These are phyloP conservation scores for Epinotia brunnichana DNA, from an alignment of 2,888 invertebrate genomes.

Conservation along the genomic window DNA sequence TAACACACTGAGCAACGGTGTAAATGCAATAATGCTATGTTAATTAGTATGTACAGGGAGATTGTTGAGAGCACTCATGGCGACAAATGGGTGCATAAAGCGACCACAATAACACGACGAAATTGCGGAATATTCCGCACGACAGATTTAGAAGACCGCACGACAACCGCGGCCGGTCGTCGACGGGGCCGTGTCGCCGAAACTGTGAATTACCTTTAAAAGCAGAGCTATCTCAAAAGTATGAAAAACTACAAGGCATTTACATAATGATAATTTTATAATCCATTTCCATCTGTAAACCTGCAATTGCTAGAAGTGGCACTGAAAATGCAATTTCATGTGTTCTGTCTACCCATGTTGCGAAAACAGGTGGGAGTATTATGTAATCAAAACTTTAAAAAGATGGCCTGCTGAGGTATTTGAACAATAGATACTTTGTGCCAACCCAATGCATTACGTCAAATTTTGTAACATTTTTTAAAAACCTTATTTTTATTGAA, in stretches of 20 bases:
- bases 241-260: neutral
- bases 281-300: too few species aligned
- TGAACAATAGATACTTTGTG: too few species aligned
- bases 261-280: too few species aligned
- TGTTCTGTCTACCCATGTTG: too few species aligned
- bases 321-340: too few species aligned
- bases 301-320: too few species aligned
- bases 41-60: constrained; percentile 24
- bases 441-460: neutral
- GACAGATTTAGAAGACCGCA: constrained; percentile 51
- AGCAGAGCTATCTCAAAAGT: neutral
- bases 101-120: constrained; percentile 54
- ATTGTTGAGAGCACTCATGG: constrained; percentile 33
- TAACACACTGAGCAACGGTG: neutral
- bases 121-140: constrained; percentile 58
- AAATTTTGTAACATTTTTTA: neutral
- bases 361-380: too few species aligned
- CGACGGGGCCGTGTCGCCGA: constrained; percentile 27
- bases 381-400: too few species aligned
- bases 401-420: too few species aligned
- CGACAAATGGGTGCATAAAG: constrained; percentile 40
- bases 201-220: constrained; percentile 1
- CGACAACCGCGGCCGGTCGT: constrained; percentile 46
- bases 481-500: neutral
- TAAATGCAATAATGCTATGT: constrained; percentile 10